Conservation (phyloP, 2,888 invertebrate genomes). For the Agrochola lota region DNA sequence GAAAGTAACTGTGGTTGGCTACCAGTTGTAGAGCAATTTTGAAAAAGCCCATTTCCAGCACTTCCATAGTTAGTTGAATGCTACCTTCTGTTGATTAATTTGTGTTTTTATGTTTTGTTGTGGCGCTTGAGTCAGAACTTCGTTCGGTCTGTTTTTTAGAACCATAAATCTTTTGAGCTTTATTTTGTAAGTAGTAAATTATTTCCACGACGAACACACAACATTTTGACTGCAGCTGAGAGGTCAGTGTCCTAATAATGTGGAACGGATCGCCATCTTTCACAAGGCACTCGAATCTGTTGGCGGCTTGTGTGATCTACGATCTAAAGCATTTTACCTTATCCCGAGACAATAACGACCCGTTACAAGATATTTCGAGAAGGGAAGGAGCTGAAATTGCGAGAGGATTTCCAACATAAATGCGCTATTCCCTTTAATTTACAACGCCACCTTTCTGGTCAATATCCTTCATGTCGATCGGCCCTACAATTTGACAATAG, state of each 20-base stretch:
- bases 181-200: background rate
- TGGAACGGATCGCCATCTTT: conserved; percentile 19
- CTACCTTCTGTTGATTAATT: too few relatives aligned
- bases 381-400: background rate
- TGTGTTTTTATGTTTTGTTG: background rate
- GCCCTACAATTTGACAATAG: background rate
- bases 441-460: background rate
- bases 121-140: too few relatives aligned
- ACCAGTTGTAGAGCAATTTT: background rate
- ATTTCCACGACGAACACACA: background rate
- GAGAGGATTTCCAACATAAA: background rate
- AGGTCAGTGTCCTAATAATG: conserved; percentile 18
- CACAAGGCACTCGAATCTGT: conserved; percentile 20
- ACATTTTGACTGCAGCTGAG: background rate
- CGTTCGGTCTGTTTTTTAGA: background rate
- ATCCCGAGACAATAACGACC: background rate
- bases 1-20: background rate
- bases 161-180: background rate
- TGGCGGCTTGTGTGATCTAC: conserved; percentile 22
- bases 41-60: background rate
- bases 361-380: background rate
- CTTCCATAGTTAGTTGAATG: too few relatives aligned
- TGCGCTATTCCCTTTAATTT: background rate
- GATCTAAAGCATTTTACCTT: background rate
- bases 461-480: background rate